phyloP scores from a whole-genome alignment of 2,797 vertebrate species.

The Pseudotriccus pelzelni region DNA sequence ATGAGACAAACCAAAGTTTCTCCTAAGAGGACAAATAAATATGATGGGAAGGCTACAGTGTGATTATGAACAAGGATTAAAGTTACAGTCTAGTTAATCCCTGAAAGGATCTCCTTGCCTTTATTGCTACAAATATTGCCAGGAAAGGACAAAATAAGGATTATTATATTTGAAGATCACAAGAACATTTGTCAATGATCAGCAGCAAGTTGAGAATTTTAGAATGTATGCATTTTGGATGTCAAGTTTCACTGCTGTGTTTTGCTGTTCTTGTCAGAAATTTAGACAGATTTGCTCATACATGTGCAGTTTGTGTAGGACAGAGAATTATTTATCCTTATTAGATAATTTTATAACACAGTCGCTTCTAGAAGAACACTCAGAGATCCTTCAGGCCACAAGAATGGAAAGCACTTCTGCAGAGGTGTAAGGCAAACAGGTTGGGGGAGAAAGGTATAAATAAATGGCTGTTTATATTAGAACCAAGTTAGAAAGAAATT shows the following conservation, averaged over 20 bases:
- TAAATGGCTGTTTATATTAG: neutral
- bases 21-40: neutral
- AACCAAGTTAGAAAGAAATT: neutral
- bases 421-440: neutral
- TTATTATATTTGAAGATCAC: neutral
- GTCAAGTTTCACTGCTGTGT: neutral
- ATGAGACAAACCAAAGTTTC: neutral
- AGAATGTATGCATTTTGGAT: neutral
- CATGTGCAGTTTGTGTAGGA: neutral
- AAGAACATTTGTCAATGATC: neutral
- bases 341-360: neutral
- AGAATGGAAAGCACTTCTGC: neutral
- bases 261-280: neutral
- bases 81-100: neutral
- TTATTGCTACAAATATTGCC: neutral
- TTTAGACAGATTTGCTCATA: neutral
- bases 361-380: neutral
- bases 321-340: neutral
- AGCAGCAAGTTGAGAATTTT: neutral
- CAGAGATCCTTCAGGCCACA: neutral
- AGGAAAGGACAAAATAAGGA: neutral
- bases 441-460: neutral
- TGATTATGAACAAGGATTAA: neutral
- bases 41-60: fast-evolving
- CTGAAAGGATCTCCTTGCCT: neutral